Base-by-base conservation (phyloP, 2,888 invertebrate genomes). In the Dicyrtoma fusca region DNA sequence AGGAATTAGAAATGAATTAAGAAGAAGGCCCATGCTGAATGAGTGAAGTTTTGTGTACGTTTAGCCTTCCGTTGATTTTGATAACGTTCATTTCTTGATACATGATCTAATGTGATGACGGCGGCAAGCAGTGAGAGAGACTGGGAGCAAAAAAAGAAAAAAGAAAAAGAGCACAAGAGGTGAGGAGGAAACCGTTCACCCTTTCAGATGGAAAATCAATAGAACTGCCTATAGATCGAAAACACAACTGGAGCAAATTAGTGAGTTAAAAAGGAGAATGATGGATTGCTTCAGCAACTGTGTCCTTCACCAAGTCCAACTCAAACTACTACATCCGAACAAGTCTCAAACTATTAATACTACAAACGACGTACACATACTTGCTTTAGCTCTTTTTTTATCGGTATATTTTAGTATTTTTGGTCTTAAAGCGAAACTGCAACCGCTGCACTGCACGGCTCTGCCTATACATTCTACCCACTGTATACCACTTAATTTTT, bases 261-360 rank as follows among this genome's bases (percentile, higher is more conserved):
- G 66, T 42, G 66, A 34, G 55, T 68, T 19, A 55, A 68, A 65
- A 65, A 68, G 25, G 66, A 21, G 23, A 57, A 68, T 68, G 66
- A 68, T 68, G 51, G 66, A 68, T 68, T 53, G 34, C 42, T 21
- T 55, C 55, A n/a, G 19, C 34, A 17, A 44, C 23, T 63, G 10
- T 63, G 21, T 47, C n/a, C n/a, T n/a, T n/a, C n/a, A n/a, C 34
- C 34, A 34, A 34, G 34, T 34, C 34, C 34, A 34, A 34, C 34
- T 34, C 34, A 3, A 34, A 34, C 34, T 34, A 5, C 34, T 8
- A 34, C 34, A 34, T 3, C 34, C 3, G 34, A 34, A 3, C 34
- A 34, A 34, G 4, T 5, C 34, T 34, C 34, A 34, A 34, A 34
- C 34, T 34, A n/a, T 8, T 34, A 34, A 34, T 34, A 34, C 8